Base-by-base conservation (phyloP, 2,888 invertebrate species). In the Nasonovia ribisnigri region DNA sequence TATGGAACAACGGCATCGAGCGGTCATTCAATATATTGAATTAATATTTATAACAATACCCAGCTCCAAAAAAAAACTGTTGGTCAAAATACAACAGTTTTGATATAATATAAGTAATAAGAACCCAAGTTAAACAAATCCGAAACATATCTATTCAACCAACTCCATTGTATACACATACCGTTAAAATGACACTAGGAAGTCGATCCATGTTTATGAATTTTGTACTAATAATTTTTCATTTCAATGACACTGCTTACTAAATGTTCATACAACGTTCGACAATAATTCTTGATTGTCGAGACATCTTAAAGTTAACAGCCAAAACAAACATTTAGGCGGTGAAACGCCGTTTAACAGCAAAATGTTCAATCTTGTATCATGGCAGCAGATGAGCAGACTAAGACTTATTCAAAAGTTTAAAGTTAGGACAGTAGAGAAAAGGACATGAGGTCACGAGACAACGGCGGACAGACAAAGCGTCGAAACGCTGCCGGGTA, bases 181-280 rank as follows among this genome's bases (percentile, higher is more conserved):
- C 90, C 67, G 48, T 90, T 36, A 36, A 77, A 77, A 46, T 67
- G n/a, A 77, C 46, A 67, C 20, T 67, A 48, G 20, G 88, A 90
- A 46, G 46, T 90, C 90, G 67, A 90, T 90, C 90, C 67, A 5
- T 90, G 46, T 48, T n/a, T 10, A 88, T 88, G 20, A 36, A 36
- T 11, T n/a, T 36, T 48, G 60, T 60, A 60, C 10, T n/a, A 48
- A 67, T n/a, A n/a, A 46, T n/a, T 46, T 24, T 48, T 36, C 29
- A n/a, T n/a, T 77, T 8, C 10, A 77, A 10, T 24, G n/a, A 46
- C n/a, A 48, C 46, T 26, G 51, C 11, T 51, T 88, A 88, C n/a
- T 13, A 42, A 54, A 10, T 36, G 51, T 88, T 36, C 51, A 24
- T 20, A 54, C 54, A 51, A 36, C 20, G 36, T 88, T 10, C 16